Evolutionary conservation across 2,888 invertebrate species (phyloP).

Genomic region (Thymelicus sylvestris): DNA sequence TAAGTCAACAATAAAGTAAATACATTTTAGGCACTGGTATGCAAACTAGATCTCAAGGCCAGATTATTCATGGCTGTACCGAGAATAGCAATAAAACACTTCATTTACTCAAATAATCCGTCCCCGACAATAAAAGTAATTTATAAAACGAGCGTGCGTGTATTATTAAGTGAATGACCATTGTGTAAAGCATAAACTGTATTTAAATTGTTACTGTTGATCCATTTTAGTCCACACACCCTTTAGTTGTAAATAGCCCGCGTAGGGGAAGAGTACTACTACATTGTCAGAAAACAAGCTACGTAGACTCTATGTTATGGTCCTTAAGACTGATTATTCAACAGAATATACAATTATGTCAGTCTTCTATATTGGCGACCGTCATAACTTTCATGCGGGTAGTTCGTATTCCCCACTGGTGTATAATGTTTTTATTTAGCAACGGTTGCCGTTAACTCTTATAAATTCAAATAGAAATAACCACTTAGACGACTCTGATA

Average conservation of each 20-base stretch:
- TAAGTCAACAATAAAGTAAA: not conserved
- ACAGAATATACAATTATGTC: not conserved
- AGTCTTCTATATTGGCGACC: conserved; percentile 70
- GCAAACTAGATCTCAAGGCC: conserved; percentile 5
- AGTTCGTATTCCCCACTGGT: conserved; percentile 59
- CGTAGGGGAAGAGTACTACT: conserved; percentile 58
- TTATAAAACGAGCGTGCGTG: conserved; percentile 17
- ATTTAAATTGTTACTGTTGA: conserved; percentile 49
- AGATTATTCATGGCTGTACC: conserved; percentile 8
- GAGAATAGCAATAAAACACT: conserved; percentile 8
- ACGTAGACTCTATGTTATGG: conserved; percentile 38
- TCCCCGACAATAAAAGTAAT: conserved; percentile 15
- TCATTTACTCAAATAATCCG: conserved; percentile 20
- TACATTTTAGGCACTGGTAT: conserved; percentile 1
- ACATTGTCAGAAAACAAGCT: not conserved
- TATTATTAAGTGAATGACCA: conserved; percentile 40
- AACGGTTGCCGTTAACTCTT: conserved; percentile 60
- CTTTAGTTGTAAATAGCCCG: conserved; percentile 68
- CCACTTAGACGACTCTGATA: conserved; percentile 72
- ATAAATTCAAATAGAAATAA: conserved; percentile 57
- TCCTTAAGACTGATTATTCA: conserved; percentile 7
- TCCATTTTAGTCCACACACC: conserved; percentile 65
- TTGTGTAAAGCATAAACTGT: conserved; percentile 46
- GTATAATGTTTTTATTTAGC: conserved; percentile 48
- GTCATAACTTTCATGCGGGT: conserved; percentile 77